phyloP scores from a whole-genome alignment of 2,797 vertebrate species.

The Strix occidentalis region DNA sequence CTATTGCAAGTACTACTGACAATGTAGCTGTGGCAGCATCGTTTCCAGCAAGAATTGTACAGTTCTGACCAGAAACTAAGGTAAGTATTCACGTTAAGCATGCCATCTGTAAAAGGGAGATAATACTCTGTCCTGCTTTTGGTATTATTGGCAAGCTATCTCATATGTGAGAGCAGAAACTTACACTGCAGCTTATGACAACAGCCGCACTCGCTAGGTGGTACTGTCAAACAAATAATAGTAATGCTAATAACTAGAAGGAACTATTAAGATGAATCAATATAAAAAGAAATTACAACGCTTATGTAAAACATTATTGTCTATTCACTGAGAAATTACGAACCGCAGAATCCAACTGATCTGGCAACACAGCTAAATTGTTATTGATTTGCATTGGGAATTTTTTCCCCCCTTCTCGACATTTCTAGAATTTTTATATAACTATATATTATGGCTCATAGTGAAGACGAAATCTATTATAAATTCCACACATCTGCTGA shows the following conservation, averaged over 20 bases:
- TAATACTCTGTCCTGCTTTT: not conserved
- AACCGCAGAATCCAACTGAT: constrained; percentile 56
- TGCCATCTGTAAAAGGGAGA: not conserved
- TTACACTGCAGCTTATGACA: not conserved
- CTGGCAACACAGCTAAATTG: constrained; percentile 65
- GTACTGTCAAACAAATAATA: constrained; percentile 30
- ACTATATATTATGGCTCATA: constrained; percentile 34
- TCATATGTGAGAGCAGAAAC: not conserved
- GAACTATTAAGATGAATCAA: constrained; percentile 58
- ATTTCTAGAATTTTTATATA: constrained; percentile 56
- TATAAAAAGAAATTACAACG: constrained; percentile 23
- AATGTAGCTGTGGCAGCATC: not conserved
- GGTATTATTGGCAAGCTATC: not conserved
- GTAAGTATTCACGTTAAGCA: not conserved
- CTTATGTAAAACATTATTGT: constrained; percentile 53
- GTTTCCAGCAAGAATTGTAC: not conserved
- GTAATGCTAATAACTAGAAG: not conserved
- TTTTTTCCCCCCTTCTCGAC: constrained; percentile 28
- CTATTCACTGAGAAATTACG: constrained; percentile 70
- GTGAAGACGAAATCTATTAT: constrained; percentile 45
- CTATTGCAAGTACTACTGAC: not conserved
- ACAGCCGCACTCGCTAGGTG: not conserved
- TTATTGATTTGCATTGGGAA: constrained; percentile 71
- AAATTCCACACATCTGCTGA: constrained; percentile 49
- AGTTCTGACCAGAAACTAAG: not conserved